Percentiles rank a stretch among this genome's conserved stretches.
phyloP scores from a whole-genome alignment of 2,888 invertebrate species.

The Ectobius pallidus region DNA sequence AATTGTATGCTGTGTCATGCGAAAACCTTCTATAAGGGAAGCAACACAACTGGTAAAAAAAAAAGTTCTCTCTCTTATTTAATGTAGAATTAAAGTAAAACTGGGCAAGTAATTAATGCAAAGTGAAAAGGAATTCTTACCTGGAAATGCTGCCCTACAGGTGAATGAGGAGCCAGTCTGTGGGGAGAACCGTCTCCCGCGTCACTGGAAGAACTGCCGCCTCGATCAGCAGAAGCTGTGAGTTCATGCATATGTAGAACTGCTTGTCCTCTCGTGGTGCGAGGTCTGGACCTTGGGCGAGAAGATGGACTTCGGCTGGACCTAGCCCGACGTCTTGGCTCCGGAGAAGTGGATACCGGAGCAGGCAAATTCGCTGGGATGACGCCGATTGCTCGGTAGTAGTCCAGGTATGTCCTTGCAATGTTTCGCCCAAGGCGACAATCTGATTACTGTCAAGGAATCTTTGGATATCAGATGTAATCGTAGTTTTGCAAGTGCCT shows the following conservation, averaged over 20 bases:
- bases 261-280: slow-evolving; percentile 21
- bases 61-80: too few relatives aligned
- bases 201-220: slow-evolving; percentile 53
- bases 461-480: too few relatives aligned
- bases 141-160: not conserved
- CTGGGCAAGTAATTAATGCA: too few relatives aligned
- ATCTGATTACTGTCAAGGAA: slow-evolving; percentile 58
- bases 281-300: slow-evolving; percentile 23
- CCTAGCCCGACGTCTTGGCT: slow-evolving; percentile 24
- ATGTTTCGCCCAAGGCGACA: slow-evolving; percentile 79
- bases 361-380: slow-evolving; percentile 60
- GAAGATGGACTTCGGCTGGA: slow-evolving; percentile 33
- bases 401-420: slow-evolving; percentile 77
- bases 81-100: too few relatives aligned
- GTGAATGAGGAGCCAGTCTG: slow-evolving; percentile 45
- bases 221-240: slow-evolving; percentile 53
- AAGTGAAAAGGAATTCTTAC: too few relatives aligned
- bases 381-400: slow-evolving; percentile 76
- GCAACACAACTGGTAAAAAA: too few relatives aligned
- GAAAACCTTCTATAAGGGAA: too few relatives aligned
- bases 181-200: slow-evolving; percentile 52
- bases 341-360: slow-evolving; percentile 12
- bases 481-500: too few relatives aligned
- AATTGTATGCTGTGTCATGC: too few relatives aligned
- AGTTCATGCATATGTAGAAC: slow-evolving; percentile 46